Percentiles rank a stretch among this genome's conserved stretches.
phyloP scores from a whole-genome alignment of 2,888 invertebrate genomes.

The Drosophila suboccidentalis region DNA sequence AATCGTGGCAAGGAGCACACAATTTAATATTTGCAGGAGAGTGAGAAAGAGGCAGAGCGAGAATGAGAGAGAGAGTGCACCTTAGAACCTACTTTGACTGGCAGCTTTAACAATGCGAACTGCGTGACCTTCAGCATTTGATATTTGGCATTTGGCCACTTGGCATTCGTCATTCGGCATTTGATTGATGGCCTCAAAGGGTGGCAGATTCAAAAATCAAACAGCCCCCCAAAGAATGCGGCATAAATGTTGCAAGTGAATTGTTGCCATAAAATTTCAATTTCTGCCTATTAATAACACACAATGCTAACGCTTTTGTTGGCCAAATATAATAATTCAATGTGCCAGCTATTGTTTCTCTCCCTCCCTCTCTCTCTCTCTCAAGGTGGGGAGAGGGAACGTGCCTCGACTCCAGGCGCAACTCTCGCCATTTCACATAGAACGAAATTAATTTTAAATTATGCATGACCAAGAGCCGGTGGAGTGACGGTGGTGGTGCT shows the following conservation, averaged over 20 bases:
- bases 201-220: conserved; percentile 57
- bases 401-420: conserved; percentile 4
- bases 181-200: conserved; percentile 41
- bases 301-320: conserved; percentile 45
- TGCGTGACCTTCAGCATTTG: conserved; percentile 30
- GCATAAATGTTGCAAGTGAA: conserved; percentile 44
- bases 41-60: background rate
- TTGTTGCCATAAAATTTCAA: conserved; percentile 69
- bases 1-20: background rate
- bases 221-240: conserved; percentile 31
- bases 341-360: conserved; percentile 43
- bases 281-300: conserved; percentile 71
- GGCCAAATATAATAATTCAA: conserved; percentile 63
- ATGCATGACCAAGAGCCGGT: conserved; percentile 68
- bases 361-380: too few relatives aligned
- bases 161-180: conserved; percentile 4
- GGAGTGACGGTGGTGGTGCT: conserved; percentile 46
- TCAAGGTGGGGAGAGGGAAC: background rate
- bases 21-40: conserved; percentile 33
- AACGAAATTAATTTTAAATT: conserved; percentile 80
- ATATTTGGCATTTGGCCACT: conserved; percentile 23
- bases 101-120: conserved; percentile 23
- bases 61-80: background rate
- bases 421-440: conserved; percentile 60
- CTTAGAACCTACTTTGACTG: conserved; percentile 2